Evolutionary conservation across 2,888 invertebrate genomes (phyloP).

Genomic region (Eristalis intricaria): DNA sequence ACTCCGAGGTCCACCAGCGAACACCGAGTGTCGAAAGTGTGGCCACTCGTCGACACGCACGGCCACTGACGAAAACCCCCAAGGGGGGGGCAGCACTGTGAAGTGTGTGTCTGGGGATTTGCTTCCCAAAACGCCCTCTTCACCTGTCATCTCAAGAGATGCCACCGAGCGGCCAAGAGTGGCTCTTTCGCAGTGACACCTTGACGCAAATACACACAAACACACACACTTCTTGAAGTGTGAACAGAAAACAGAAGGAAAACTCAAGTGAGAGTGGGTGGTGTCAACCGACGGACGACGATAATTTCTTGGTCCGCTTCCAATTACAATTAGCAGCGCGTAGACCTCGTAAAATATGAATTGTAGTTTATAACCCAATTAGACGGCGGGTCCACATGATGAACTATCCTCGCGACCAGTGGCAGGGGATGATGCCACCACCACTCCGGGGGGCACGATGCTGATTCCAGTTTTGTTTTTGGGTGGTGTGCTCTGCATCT

Average conservation of each 20-base stretch:
- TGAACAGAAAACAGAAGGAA: constrained; percentile 1
- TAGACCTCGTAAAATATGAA: constrained; percentile 12
- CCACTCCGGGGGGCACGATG: background rate
- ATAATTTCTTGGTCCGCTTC: constrained; percentile 19
- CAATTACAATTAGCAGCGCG: constrained; percentile 32
- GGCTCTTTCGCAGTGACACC: constrained; percentile 29
- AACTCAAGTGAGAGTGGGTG: background rate
- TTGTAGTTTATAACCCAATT: constrained; percentile 41
- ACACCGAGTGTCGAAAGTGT: background rate
- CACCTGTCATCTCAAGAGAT: constrained; percentile 46
- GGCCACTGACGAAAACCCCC: background rate
- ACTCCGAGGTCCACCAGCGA: background rate
- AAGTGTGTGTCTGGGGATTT: constrained; percentile 15
- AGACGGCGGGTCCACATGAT: constrained; percentile 3
- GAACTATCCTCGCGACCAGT: constrained; percentile 1
- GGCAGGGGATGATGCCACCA: background rate
- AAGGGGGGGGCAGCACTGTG: background rate
- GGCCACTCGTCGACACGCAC: background rate
- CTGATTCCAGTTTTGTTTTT: background rate
- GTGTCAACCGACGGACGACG: background rate
- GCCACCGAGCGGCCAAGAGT: background rate
- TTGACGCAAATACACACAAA: constrained; percentile 19
- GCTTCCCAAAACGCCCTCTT: constrained; percentile 28
- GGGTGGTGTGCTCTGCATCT: background rate
- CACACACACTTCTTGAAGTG: constrained; percentile 20